These are phyloP conservation scores for Neoascia interrupta DNA, from an alignment of 2,888 invertebrate genomes.

Conservation along the genomic window DNA sequence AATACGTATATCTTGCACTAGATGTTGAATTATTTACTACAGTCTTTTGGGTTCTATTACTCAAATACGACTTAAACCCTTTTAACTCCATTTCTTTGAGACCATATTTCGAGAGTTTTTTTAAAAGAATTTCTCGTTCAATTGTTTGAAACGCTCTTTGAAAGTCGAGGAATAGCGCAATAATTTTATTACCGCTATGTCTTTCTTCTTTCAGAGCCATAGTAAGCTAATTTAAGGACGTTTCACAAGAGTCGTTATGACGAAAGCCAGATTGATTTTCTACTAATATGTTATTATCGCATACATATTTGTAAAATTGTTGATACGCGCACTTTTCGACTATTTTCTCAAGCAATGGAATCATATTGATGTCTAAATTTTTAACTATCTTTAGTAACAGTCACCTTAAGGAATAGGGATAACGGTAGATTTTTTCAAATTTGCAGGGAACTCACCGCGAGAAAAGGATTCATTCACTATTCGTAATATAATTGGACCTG, in stretches of 20 bases:
- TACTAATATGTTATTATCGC: background rate
- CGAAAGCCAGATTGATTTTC: background rate
- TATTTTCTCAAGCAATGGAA: background rate
- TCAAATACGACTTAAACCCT: too few relatives aligned
- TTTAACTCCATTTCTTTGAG: too few relatives aligned
- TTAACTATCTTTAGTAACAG: too few relatives aligned
- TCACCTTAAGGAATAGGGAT: slow-evolving; percentile 5
- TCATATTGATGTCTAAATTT: too few relatives aligned
- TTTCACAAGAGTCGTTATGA: background rate
- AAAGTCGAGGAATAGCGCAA: background rate
- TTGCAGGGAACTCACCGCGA: background rate
- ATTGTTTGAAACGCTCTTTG: background rate
- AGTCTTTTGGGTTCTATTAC: too few relatives aligned
- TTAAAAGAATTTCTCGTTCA: too few relatives aligned
- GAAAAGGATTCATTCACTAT: slow-evolving; percentile 7
- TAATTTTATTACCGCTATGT: background rate
- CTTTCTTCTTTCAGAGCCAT: background rate
- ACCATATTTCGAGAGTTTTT: too few relatives aligned
- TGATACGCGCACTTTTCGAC: slow-evolving; percentile 2
- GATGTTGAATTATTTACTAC: background rate
- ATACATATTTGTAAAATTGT: slow-evolving; percentile 7
- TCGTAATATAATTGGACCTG: slow-evolving; percentile 7
- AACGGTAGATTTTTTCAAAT: slow-evolving; percentile 6
- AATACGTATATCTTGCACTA: background rate
- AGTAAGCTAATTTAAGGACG: background rate